These are phyloP conservation scores for Grus americana DNA, from an alignment of 2,113 vertebrate genomes.

Conservation along the genomic window DNA sequence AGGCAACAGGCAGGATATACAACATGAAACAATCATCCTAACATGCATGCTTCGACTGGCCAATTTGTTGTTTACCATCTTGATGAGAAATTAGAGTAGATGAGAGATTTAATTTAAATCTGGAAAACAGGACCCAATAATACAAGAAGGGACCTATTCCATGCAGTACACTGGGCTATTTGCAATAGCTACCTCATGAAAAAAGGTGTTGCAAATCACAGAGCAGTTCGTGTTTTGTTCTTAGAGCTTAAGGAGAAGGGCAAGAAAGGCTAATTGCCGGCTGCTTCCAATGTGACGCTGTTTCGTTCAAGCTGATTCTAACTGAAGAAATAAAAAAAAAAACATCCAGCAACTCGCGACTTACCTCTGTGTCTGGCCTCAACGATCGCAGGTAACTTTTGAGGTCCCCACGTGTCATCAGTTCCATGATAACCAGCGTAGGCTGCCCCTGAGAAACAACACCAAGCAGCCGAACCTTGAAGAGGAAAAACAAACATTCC, in stretches of 20 bases:
- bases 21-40: background rate
- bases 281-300: background rate
- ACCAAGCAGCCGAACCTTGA: constrained; percentile 92
- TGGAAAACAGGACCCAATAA: background rate
- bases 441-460: constrained; percentile 99
- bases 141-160: background rate
- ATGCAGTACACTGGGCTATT: background rate
- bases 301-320: background rate
- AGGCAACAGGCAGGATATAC: background rate
- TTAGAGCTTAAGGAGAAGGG: constrained; percentile 3
- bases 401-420: constrained; percentile 98
- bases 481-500: background rate
- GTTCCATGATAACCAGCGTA: constrained; percentile 97
- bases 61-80: background rate
- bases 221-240: background rate
- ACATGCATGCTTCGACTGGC: background rate
- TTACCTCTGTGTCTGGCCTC: constrained; percentile 88
- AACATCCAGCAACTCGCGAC: background rate
- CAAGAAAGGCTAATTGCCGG: constrained; percentile 45
- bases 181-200: background rate
- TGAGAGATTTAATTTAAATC: background rate
- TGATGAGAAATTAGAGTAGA: background rate
- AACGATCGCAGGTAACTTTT: constrained; percentile 95
- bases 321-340: background rate
- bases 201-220: background rate